These are phyloP conservation scores for Resseliella maxima DNA, from an alignment of 2,888 invertebrate genomes.

Conservation along the genomic window DNA sequence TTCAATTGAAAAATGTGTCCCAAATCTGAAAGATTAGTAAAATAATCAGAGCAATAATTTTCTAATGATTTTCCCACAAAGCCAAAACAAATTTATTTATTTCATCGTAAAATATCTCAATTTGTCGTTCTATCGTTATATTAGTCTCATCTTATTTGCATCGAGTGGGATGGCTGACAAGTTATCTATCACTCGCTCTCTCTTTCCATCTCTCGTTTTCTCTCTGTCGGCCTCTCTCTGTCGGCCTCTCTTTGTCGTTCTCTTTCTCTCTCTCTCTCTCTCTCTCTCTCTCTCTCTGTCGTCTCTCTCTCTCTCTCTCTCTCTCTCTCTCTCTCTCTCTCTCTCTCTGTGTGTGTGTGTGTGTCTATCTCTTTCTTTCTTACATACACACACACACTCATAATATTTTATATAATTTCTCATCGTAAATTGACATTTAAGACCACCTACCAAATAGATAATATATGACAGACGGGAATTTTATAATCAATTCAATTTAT, in stretches of 20 bases:
- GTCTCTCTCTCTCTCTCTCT: no score
- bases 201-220: no score
- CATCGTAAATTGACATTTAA: not conserved
- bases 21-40: conserved; percentile 27
- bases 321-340: no score
- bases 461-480: not conserved
- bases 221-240: no score
- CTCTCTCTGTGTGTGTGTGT: no score
- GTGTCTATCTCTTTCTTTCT: not conserved
- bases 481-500: not conserved
- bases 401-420: no score
- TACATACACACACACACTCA: no score
- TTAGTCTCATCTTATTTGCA: not conserved
- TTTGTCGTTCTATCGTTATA: no score
- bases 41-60: conserved; percentile 34
- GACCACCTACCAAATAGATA: not conserved
- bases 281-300: no score
- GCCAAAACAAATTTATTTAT: not conserved
- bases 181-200: no score
- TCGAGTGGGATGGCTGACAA: not conserved
- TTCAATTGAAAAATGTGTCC: not conserved
- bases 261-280: no score
- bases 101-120: not conserved
- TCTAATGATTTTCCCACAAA: not conserved
- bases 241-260: no score